Percentiles rank a stretch among this genome's conserved stretches.
These are phyloP conservation scores for Psilopsiagon aurifrons DNA, from an alignment of 2,113 vertebrate genomes.

Conservation along the genomic window DNA sequence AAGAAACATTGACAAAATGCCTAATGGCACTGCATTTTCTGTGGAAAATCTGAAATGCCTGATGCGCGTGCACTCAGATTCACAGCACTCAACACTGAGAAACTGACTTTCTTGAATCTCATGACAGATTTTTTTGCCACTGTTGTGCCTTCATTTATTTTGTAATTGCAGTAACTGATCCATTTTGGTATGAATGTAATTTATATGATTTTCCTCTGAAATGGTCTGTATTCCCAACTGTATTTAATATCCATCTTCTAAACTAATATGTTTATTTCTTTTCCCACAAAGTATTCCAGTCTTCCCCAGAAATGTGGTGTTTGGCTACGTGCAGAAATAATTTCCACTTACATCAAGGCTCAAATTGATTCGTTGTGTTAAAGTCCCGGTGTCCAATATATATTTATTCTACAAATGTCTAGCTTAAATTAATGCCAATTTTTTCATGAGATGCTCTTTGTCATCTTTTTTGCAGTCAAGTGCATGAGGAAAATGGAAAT, in stretches of 20 bases:
- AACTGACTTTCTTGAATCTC: neutral
- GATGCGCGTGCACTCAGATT: neutral
- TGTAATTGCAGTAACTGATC: neutral
- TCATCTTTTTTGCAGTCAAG: conserved; percentile 1
- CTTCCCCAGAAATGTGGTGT: neutral
- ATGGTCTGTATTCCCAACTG: neutral
- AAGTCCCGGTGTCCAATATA: neutral
- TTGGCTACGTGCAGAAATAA: neutral
- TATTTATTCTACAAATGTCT: neutral
- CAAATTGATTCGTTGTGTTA: neutral
- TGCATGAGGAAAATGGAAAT: conserved; percentile 15
- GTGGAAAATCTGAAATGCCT: neutral
- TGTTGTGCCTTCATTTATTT: neutral
- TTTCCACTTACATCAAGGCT: neutral
- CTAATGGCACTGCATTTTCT: neutral
- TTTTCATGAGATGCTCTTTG: neutral
- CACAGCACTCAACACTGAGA: neutral
- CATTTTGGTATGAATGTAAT: neutral
- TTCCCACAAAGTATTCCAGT: neutral
- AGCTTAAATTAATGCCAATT: neutral
- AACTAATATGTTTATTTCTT: neutral
- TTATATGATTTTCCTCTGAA: neutral
- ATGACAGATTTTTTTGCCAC: neutral
- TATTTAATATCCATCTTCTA: neutral
- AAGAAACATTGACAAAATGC: neutral